Evolutionary conservation across 2,797 vertebrate genomes (phyloP).

Genomic region (Takifugu ocellatus): DNA sequence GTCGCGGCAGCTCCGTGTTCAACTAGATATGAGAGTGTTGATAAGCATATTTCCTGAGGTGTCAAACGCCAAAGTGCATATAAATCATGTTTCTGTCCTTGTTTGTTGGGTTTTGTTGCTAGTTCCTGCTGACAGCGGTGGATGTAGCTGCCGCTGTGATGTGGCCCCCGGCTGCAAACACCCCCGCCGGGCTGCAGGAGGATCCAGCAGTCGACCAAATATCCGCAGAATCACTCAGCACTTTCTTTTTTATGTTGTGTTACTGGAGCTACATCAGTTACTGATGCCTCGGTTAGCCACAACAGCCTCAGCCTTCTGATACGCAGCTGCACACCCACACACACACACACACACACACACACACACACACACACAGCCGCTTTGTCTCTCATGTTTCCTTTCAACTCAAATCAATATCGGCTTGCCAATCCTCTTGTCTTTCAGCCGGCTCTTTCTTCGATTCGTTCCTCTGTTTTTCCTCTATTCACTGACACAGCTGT

Average conservation of each 20-base stretch:
- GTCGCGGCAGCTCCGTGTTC: too few species aligned
- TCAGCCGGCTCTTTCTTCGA: constrained; percentile 32
- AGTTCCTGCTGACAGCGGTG: too few species aligned
- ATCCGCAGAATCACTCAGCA: not conserved
- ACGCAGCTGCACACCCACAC: constrained; percentile 29
- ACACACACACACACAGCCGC: constrained; percentile 15
- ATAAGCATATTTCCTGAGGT: too few species aligned
- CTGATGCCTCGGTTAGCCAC: constrained; percentile 36
- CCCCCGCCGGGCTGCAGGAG: too few species aligned
- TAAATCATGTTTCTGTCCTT: too few species aligned
- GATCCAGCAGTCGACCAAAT: too few species aligned
- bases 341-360: constrained; percentile 20
- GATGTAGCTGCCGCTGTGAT: too few species aligned
- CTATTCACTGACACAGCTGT: constrained; percentile 61
- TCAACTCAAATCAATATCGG: constrained; percentile 45
- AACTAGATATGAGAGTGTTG: too few species aligned
- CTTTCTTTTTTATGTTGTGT: too few species aligned
- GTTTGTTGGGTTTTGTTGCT: too few species aligned
- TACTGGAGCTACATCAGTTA: constrained; percentile 10
- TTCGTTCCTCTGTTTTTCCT: constrained; percentile 36
- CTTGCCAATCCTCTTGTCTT: constrained; percentile 46
- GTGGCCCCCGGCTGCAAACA: too few species aligned
- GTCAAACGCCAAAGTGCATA: too few species aligned
- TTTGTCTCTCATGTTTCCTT: constrained; percentile 41
- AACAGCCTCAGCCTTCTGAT: constrained; percentile 21